A percentile compares a stretch with the other conserved stretches of the same genome.
phyloP scores from a whole-genome alignment of 1,140 invertebrate species.

The Riptortus pedestris region DNA sequence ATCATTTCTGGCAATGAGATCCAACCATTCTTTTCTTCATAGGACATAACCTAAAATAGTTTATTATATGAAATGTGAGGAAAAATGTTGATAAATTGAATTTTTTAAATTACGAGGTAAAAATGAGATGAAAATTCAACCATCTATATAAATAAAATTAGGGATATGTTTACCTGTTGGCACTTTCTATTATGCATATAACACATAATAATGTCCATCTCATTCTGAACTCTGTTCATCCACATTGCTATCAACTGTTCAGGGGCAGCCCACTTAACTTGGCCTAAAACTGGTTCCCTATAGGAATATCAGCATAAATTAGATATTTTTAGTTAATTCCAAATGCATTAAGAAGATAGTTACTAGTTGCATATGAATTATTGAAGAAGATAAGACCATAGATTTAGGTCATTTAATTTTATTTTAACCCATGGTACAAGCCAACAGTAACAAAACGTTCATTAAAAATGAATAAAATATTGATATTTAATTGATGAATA shows the following conservation, averaged over 20 bases:
- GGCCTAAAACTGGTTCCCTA: slow-evolving; percentile 54
- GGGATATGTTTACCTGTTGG: slow-evolving; percentile 35
- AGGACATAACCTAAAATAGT: slow-evolving; percentile 34
- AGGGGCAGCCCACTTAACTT: slow-evolving; percentile 67
- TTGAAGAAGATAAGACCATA: not conserved
- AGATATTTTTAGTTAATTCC: too few relatives aligned
- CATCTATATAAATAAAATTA: too few relatives aligned
- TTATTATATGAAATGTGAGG: slow-evolving; percentile 22
- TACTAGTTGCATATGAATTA: too few relatives aligned
- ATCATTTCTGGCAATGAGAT: slow-evolving; percentile 52
- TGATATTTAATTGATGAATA: too few relatives aligned
- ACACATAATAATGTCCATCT: slow-evolving; percentile 45
- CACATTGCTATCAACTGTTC: slow-evolving; percentile 50
- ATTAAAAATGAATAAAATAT: too few relatives aligned
- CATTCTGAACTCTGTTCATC: slow-evolving; percentile 79
- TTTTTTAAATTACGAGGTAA: slow-evolving; percentile 22
- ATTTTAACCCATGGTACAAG: too few relatives aligned
- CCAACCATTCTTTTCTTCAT: slow-evolving; percentile 53
- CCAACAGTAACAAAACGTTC: too few relatives aligned
- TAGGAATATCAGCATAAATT: too few relatives aligned
- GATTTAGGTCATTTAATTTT: too few relatives aligned
- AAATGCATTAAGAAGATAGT: not conserved
- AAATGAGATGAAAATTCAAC: too few relatives aligned
- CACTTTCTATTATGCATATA: slow-evolving; percentile 41
- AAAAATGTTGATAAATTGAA: not conserved